Percentiles rank a stretch among this genome's conserved stretches.
phyloP scores from a whole-genome alignment of 1,140 invertebrate genomes.

The Heliothis subflexa region DNA sequence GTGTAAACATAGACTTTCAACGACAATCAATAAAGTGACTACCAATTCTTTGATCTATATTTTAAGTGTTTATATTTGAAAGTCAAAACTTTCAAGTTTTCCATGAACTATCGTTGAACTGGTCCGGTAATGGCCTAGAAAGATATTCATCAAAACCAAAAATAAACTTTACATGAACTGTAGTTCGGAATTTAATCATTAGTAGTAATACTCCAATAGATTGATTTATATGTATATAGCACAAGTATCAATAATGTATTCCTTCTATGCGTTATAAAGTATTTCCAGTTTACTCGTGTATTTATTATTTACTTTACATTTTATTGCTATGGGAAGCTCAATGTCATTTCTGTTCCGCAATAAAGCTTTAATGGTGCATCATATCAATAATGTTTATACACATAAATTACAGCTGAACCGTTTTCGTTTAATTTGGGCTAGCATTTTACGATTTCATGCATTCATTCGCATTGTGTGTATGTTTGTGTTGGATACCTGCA shows the following conservation, averaged over 20 bases:
- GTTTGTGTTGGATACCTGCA: slow-evolving; percentile 9
- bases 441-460: neutral
- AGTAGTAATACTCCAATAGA: neutral
- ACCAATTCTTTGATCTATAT: neutral
- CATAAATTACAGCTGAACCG: neutral
- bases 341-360: slow-evolving; percentile 7
- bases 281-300: neutral
- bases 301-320: slow-evolving; percentile 14
- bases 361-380: slow-evolving; percentile 26
- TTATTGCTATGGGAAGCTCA: slow-evolving; percentile 11
- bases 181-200: neutral
- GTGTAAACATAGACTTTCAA: neutral
- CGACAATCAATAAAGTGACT: neutral
- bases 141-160: too few species aligned
- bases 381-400: slow-evolving; percentile 9
- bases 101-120: neutral
- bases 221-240: neutral
- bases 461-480: neutral
- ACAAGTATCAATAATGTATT: neutral
- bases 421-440: neutral
- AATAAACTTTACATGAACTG: too few species aligned
- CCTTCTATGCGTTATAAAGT: slow-evolving; percentile 9
- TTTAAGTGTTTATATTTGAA: neutral
- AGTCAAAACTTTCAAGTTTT: neutral
- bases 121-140: too few species aligned